phyloP scores from a whole-genome alignment of 2,888 invertebrate genomes.

The Mylabris sibirica region DNA sequence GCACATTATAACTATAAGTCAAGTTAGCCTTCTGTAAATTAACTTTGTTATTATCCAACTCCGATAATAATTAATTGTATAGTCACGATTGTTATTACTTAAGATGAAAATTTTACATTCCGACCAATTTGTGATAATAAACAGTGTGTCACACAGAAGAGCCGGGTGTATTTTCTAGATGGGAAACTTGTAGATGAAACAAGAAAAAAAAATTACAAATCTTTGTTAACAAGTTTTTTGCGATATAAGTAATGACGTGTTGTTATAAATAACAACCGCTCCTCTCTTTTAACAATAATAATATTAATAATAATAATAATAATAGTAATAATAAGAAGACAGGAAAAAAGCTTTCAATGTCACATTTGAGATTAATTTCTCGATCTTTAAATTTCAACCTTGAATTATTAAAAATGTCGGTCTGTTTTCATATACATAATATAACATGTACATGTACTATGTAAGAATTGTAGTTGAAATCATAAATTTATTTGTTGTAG shows the following conservation, averaged over 20 bases:
- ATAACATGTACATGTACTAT: background rate
- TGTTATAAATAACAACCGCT: constrained; percentile 40
- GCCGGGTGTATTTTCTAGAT: background rate
- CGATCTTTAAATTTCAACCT: constrained; percentile 46
- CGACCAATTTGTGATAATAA: constrained; percentile 15
- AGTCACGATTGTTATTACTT: constrained; percentile 11
- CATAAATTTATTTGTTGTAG: constrained; percentile 9
- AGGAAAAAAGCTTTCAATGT: constrained; percentile 48
- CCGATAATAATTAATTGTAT: constrained; percentile 16
- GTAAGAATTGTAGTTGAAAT: constrained; percentile 11
- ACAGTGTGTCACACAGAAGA: no score
- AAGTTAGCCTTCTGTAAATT: constrained; percentile 14
- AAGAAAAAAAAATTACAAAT: constrained; percentile 23
- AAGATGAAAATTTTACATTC: constrained; percentile 10
- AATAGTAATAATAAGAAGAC: constrained; percentile 11
- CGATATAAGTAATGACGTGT: constrained; percentile 37
- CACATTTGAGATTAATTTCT: constrained; percentile 53
- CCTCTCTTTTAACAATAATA: constrained; percentile 25
- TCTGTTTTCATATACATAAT: constrained; percentile 17
- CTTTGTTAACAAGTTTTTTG: constrained; percentile 28
- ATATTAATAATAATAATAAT: constrained; percentile 4
- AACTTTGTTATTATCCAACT: constrained; percentile 15
- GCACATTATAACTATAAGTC: constrained; percentile 1
- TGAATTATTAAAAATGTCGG: constrained; percentile 37
- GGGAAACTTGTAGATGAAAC: background rate